A percentile compares a stretch with the other conserved stretches of the same genome.
These are phyloP conservation scores for Oscheius sp. DNA, from an alignment of 2,888 invertebrate species.

Conservation along the genomic window DNA sequence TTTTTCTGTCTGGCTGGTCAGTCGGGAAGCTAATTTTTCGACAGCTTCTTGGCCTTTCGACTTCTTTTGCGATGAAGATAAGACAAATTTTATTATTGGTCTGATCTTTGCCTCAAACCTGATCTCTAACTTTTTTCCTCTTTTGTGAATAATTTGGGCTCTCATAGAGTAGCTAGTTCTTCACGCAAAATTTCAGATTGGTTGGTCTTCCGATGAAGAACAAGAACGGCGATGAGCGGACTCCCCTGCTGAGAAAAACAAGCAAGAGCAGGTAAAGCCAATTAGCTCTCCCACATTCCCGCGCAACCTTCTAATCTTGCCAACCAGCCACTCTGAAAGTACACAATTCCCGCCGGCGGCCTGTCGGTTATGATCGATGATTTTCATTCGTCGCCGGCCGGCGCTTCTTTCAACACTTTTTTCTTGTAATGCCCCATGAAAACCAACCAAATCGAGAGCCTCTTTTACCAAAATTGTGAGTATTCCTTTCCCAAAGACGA, in stretches of 20 bases:
- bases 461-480: not conserved
- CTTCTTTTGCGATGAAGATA: too few species aligned
- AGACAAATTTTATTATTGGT: too few species aligned
- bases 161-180: too few species aligned
- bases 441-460: not conserved
- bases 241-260: not conserved
- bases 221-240: conserved; percentile 11
- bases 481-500: too few species aligned
- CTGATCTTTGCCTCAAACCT: too few species aligned
- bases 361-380: conserved; percentile 7
- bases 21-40: too few species aligned
- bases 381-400: not conserved
- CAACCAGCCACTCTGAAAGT: not conserved
- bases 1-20: too few species aligned
- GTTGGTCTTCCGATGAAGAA: too few species aligned
- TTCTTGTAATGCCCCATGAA: not conserved
- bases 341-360: not conserved
- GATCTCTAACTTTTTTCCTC: too few species aligned
- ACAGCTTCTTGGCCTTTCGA: too few species aligned
- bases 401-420: not conserved
- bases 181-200: too few species aligned
- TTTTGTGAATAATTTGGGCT: too few species aligned
- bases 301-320: not conserved
- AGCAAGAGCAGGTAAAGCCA: conserved; percentile 2
- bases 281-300: not conserved